Base-by-base conservation (phyloP, 2,113 vertebrate genomes). In the Colossoma macropomum region DNA sequence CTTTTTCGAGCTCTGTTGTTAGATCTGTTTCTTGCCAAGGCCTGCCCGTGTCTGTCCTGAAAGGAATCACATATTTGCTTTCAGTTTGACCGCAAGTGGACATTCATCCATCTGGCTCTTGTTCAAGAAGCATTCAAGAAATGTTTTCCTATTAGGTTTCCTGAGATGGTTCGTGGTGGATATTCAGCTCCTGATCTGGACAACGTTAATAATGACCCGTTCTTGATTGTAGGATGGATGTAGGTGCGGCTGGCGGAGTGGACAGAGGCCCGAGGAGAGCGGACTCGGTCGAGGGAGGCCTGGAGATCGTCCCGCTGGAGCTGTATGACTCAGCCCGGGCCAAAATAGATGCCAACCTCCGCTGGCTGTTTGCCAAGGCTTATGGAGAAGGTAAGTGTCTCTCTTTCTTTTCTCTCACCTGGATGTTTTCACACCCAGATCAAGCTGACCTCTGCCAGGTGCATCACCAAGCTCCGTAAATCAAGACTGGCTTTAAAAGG, bases 311-410 rank as follows among this genome's bases (percentile, higher is more conserved):
- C 88, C 96, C 98, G 21, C 90, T 96, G 93, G 97, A 98, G 86
- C 95, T 97, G 93, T 99, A 99, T 81, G 97, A 99, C 93, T 96
- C 98, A n/a, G 93, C 95, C 86, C 93, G 98, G 93, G 97, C 98
- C 75, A 99, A 99, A 94, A 99, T 99, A 93, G 97, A 97, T 89
- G 97, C 97, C 90, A 97, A 97, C 93, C 93, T 99, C 86, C 95
- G 96, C 81, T 99, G 98, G 98, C 95, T 99, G 89, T 98, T 98
- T 91, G 96, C 97, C 87, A 99, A 97, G 95, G 96, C 98, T 77
- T 99, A 97, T 74, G 98, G 98, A 86, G 96, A 96, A 90, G 97
- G 97, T 98, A 94, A 95, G 94, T 90, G 50, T 19, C 21, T 6
- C 1, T 23, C 23, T 50, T 16, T 38, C 71, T 59, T 11, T 52